phyloP scores from a whole-genome alignment of 92 coral and sea anemone genomes.

The Chrysogorgia sp. region DNA sequence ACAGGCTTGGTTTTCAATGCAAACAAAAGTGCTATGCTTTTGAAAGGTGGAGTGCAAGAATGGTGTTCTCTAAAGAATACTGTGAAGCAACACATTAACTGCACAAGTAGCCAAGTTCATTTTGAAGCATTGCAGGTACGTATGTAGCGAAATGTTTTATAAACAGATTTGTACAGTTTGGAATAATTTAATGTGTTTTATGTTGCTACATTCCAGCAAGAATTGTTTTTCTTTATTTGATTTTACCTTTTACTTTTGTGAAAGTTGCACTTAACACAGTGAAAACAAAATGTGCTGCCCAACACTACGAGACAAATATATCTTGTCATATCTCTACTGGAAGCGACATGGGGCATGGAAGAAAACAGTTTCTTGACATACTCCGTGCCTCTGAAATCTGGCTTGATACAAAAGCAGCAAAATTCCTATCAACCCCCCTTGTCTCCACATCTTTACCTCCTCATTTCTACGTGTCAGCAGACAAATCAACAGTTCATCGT shows the following conservation, averaged over 20 bases:
- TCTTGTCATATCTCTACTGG: slow-evolving; percentile 18
- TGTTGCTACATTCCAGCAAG: no score
- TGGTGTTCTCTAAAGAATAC: slow-evolving; percentile 20
- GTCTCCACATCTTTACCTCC: slow-evolving; percentile 12
- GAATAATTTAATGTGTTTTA: no score
- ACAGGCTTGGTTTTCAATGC: no score
- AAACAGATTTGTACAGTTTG: no score
- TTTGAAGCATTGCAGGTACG: background rate
- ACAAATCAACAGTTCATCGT: no score
- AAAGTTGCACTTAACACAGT: slow-evolving; percentile 9
- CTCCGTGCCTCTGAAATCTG: slow-evolving; percentile 25
- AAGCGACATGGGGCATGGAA: slow-evolving; percentile 14
- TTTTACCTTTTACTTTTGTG: slow-evolving; percentile 5
- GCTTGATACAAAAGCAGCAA: slow-evolving; percentile 11
- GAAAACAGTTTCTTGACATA: slow-evolving; percentile 1
- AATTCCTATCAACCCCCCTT: slow-evolving; percentile 5
- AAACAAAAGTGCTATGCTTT: no score
- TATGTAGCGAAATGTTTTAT: no score
- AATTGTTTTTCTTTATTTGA: background rate
- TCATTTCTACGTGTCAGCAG: no score
- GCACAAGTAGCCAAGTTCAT: slow-evolving; percentile 25
- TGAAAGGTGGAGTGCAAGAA: slow-evolving; percentile 14
- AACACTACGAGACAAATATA: slow-evolving; percentile 3
- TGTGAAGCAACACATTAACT: slow-evolving; percentile 16
- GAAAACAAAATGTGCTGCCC: slow-evolving; percentile 5